Percentiles rank a stretch among this genome's conserved stretches.
Evolutionary conservation across 2,888 invertebrate species (phyloP).

Genomic region (Hyalella azteca): DNA sequence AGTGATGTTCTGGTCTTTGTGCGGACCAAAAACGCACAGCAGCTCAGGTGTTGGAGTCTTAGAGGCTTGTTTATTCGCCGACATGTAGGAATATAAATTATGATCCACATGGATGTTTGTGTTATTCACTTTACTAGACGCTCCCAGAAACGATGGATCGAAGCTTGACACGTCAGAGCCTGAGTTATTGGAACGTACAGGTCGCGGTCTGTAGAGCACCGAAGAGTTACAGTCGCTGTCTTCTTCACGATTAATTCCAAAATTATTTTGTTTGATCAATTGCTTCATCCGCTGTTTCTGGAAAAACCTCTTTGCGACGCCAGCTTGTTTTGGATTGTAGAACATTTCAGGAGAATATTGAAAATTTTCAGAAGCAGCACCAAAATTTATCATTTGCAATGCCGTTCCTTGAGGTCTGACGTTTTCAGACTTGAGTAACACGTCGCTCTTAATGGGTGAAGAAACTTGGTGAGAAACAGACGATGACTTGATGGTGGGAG

Average conservation of each 20-base stretch:
- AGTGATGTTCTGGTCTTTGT: conserved; percentile 19
- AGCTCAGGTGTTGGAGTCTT: conserved; percentile 56
- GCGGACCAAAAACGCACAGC: conserved; percentile 55
- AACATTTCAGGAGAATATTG: conserved; percentile 76
- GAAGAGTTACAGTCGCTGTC: conserved; percentile 58
- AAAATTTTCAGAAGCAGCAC: conserved; percentile 48
- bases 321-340: conserved; percentile 92
- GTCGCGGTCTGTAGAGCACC: conserved; percentile 54
- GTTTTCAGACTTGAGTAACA: conserved; percentile 44
- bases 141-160: conserved; percentile 51
- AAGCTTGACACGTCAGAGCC: conserved; percentile 44
- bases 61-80: conserved; percentile 46
- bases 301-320: conserved; percentile 90
- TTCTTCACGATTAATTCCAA: conserved; percentile 47
- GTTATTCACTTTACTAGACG: conserved; percentile 56
- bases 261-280: conserved; percentile 57
- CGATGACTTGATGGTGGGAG: conserved; percentile 56
- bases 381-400: conserved; percentile 48
- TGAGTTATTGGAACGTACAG: conserved; percentile 42
- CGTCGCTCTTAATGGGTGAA: conserved; percentile 48
- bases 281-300: conserved; percentile 71
- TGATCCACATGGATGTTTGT: conserved; percentile 57
- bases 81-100: conserved; percentile 38
- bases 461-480: conserved; percentile 51
- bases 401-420: conserved; percentile 29